Evolutionary conservation across 2,888 invertebrate genomes (phyloP).

Genomic region (Noctua comes): DNA sequence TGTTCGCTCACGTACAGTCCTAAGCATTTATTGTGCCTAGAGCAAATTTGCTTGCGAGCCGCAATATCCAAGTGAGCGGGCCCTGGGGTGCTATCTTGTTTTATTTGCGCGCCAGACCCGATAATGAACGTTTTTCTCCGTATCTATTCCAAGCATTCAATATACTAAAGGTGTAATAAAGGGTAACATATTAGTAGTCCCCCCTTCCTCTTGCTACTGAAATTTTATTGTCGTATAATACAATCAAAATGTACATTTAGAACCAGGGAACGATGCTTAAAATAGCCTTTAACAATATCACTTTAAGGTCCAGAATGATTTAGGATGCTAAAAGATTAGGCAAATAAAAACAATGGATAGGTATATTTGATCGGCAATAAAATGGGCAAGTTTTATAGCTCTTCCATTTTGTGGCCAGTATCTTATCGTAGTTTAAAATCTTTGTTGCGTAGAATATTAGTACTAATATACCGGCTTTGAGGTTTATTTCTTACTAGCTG

Average conservation of each 20-base stretch:
- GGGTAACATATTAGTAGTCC: constrained; percentile 77
- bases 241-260: constrained; percentile 74
- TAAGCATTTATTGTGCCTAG: constrained; percentile 88
- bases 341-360: constrained; percentile 77
- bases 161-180: constrained; percentile 86
- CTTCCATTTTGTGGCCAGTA: constrained; percentile 71
- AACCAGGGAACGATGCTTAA: constrained; percentile 46
- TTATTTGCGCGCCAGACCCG: constrained; percentile 85
- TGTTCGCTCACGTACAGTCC: constrained; percentile 81
- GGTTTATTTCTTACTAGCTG: neutral
- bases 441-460: constrained; percentile 21
- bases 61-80: constrained; percentile 87
- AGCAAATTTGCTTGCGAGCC: constrained; percentile 89
- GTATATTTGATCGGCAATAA: constrained; percentile 80
- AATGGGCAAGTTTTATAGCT: constrained; percentile 77
- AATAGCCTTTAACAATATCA: constrained; percentile 64
- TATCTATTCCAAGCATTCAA: constrained; percentile 82
- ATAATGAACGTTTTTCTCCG: constrained; percentile 88
- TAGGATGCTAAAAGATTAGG: constrained; percentile 71
- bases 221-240: constrained; percentile 78
- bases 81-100: constrained; percentile 87
- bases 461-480: neutral
- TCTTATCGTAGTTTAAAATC: constrained; percentile 63
- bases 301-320: constrained; percentile 68
- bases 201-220: constrained; percentile 70